Percentiles rank a stretch among this genome's conserved stretches.
Conservation (phyloP, 2,888 invertebrate genomes). For the Drosophila melanosoma region DNA sequence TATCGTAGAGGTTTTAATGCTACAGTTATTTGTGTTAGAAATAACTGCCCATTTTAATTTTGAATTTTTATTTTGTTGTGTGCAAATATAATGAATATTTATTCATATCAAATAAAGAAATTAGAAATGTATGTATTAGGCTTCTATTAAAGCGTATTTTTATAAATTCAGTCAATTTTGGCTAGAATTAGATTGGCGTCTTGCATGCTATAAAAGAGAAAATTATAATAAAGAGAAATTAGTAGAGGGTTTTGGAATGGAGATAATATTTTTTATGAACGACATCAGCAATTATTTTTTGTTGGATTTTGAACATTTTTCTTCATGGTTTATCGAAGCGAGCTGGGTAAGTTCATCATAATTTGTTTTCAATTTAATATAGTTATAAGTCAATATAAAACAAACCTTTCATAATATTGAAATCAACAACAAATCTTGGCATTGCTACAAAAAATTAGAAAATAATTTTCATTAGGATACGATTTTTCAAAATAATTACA, state of each 20-base stretch:
- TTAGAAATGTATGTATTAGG: background rate
- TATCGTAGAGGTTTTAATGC: background rate
- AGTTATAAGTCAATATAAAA: background rate
- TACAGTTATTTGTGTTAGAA: background rate
- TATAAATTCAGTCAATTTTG: background rate
- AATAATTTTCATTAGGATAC: background rate
- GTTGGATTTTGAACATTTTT: constrained; percentile 67
- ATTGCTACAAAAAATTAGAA: background rate
- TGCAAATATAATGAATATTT: background rate
- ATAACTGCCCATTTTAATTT: background rate
- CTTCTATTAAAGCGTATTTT: background rate
- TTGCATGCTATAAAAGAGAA: background rate
- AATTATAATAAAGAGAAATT: background rate
- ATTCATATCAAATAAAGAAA: background rate
- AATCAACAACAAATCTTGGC: background rate
- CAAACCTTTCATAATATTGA: background rate
- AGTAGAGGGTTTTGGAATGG: background rate
- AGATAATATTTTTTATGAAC: background rate
- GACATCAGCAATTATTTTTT: constrained; percentile 33
- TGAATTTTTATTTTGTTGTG: background rate
- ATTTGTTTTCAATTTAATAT: background rate
- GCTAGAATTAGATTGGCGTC: background rate
- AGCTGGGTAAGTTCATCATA: constrained; percentile 74
- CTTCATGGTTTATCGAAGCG: constrained; percentile 76
- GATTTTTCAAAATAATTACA: background rate